Conservation (phyloP, 2,888 invertebrate species). For the Gisinianus flammeolus region DNA sequence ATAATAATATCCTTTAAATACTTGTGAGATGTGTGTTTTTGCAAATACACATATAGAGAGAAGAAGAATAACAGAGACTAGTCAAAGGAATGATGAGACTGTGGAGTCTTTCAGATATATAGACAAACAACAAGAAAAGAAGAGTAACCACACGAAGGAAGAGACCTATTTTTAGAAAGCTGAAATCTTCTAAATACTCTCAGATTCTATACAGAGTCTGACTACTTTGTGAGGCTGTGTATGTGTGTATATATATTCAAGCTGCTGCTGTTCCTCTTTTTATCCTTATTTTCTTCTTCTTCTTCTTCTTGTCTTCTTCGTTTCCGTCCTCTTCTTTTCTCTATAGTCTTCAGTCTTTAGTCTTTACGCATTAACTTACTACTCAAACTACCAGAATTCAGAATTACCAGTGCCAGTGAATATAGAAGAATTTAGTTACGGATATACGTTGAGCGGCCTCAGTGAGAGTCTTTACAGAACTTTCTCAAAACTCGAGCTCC, state of each 20-base stretch:
- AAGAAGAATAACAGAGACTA: not conserved
- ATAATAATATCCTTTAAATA: too few relatives aligned
- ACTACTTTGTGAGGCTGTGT: too few relatives aligned
- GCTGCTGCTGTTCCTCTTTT: not conserved
- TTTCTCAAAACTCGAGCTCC: conserved; percentile 24
- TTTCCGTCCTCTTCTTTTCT: conserved; percentile 6
- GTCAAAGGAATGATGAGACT: not conserved
- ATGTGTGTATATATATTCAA: too few relatives aligned
- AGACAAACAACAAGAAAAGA: conserved; percentile 10
- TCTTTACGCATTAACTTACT: not conserved
- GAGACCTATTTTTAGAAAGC: conserved; percentile 58
- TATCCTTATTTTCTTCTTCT: conserved; percentile 12
- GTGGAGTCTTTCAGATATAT: not conserved
- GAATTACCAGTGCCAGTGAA: not conserved
- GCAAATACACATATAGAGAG: not conserved
- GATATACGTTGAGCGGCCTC: conserved; percentile 22
- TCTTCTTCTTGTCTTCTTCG: not conserved
- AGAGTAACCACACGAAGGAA: conserved; percentile 28
- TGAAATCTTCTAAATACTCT: conserved; percentile 46
- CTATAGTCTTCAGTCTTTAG: not conserved
- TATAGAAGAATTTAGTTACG: not conserved
- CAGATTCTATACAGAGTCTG: conserved; percentile 22
- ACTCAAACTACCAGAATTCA: too few relatives aligned
- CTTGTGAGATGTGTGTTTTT: too few relatives aligned
- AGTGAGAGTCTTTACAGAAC: conserved; percentile 24